Evolutionary conservation across 2,113 vertebrate species (phyloP).

Genomic region (Cottus gobio): DNA sequence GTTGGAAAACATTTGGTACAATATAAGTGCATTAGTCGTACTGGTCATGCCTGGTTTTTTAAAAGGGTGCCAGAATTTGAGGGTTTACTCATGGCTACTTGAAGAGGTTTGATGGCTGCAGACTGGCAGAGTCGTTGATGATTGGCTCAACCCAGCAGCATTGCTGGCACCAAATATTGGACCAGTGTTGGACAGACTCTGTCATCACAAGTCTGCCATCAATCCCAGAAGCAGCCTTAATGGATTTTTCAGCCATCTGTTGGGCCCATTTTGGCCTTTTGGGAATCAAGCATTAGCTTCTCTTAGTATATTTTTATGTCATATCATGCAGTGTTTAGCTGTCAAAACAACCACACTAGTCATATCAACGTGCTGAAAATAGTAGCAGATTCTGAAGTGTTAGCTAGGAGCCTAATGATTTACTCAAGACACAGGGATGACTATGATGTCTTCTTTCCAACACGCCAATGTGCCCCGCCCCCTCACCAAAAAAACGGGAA

Average conservation of each 20-base stretch:
- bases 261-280: not conserved
- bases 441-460: not conserved
- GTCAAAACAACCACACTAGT: not conserved
- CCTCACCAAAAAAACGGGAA: no score
- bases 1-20: no score
- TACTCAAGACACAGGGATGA: slow-evolving; percentile 1
- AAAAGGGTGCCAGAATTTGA: not conserved
- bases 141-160: not conserved
- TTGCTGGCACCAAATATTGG: not conserved
- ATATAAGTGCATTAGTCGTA: no score
- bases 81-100: not conserved
- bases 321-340: not conserved
- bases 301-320: not conserved
- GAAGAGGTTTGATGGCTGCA: not conserved
- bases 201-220: slow-evolving; percentile 7
- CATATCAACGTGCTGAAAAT: not conserved
- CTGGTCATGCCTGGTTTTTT: no score
- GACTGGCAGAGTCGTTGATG: not conserved
- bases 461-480: not conserved
- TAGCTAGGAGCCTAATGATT: slow-evolving; percentile 1
- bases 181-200: not conserved
- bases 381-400: not conserved
- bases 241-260: not conserved
- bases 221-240: not conserved
- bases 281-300: not conserved